Evolutionary conservation across 2,113 vertebrate species (phyloP), one percentile per base, ranked within the genome.

Genomic region (Gymnarchus niloticus): DNA sequence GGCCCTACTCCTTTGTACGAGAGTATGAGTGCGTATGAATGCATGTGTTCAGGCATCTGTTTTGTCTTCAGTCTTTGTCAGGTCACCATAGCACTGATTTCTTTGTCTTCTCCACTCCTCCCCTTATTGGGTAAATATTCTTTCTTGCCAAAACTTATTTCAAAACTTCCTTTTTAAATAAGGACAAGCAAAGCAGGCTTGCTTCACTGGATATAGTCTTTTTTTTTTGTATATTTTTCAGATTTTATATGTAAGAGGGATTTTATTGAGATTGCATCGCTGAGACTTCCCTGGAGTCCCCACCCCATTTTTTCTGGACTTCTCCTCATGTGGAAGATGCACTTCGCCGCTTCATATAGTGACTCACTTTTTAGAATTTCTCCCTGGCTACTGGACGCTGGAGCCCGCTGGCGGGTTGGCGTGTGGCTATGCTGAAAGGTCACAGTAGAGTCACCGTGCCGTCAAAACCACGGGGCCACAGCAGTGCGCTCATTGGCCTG

Each of bases 151-250:
- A 61, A 61, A 84, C 17, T n/a, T 57, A 69, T 69, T 73, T 73
- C 28, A 28, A 44, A 84, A 37, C 59, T 49, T 73, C 59, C 83
- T 84, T 84, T 84, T 84, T 61, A 73, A 52, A 84, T 10, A 44
- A 56, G 81, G 41, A 84, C 57, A 51, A 65, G 57, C 83, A 59
- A 28, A 51, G 44, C 57, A 28, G 83, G 83, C 56, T 84, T 49
- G 25, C 28, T 25, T 84, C 59, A 49, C 59, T 49, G 7, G 57
- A 61, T 84, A 51, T 48, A 21, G 83, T 84, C 83, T 73, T 84
- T 84, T 84, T 84, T 84, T 84, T 84, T 84, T 84, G 57, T 69
- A 44, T 52, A 84, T 84, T 84, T 51, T 49, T 48, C 57, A 69
- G 59, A 51, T 84, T 84, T 84, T 84, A 84, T 84, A 84, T 61